Conservation (phyloP, 2,113 vertebrate species). For the Coregonus clupeaformis region DNA sequence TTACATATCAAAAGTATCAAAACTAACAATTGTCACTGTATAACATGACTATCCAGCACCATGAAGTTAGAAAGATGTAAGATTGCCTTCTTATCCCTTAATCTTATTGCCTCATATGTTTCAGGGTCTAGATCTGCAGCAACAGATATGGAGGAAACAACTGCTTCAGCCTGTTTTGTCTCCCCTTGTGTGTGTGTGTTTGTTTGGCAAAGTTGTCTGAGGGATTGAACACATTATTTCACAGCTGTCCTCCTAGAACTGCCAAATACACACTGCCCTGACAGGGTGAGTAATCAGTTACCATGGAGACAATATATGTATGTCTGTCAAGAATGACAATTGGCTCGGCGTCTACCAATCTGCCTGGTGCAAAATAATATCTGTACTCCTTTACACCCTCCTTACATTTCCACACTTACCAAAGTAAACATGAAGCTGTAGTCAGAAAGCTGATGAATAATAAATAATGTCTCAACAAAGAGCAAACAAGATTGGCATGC, state of each 20-base stretch:
- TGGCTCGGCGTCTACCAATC: constrained; percentile 42
- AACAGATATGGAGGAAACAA: constrained; percentile 1
- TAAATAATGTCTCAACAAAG: neutral
- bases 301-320: constrained; percentile 46
- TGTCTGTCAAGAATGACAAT: constrained; percentile 43
- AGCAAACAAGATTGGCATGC: neutral
- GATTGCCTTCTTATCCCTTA: too few species aligned
- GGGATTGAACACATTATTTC: constrained; percentile 35
- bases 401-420: neutral
- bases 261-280: constrained; percentile 18
- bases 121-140: too few species aligned
- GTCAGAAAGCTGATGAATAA: neutral
- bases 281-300: constrained; percentile 45
- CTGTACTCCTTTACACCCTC: constrained; percentile 8
- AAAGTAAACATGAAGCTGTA: neutral
- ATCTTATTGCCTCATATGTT: too few species aligned
- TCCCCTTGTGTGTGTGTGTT: neutral
- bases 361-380: constrained; percentile 25
- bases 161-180: neutral
- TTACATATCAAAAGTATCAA: too few species aligned
- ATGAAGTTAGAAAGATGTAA: too few species aligned
- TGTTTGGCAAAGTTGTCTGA: constrained; percentile 25
- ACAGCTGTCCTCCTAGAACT: constrained; percentile 25
- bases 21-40: too few species aligned
- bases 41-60: too few species aligned